Evolutionary conservation across 2,113 vertebrate species (phyloP), one percentile per base, ranked within the genome.

Genomic region (Clinocottus analis): DNA sequence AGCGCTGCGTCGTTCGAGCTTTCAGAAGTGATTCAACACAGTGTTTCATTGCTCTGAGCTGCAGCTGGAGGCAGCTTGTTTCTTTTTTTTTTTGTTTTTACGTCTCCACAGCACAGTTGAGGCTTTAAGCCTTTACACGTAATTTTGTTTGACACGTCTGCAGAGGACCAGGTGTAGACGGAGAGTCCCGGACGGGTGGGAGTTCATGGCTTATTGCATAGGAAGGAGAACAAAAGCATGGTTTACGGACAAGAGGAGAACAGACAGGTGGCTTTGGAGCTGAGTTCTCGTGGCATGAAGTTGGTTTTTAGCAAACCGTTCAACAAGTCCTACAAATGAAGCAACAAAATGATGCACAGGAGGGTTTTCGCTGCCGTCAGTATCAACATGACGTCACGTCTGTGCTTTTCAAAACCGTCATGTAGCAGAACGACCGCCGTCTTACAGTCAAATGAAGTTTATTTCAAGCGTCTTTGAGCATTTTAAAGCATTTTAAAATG

Each of bases 41-140:
- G 66, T 1, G 27, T 51, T 71, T 73, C 47, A 35, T 58, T 43
- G 35, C 73, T 29, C 12, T 13, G 73, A 51, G 31, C 78, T 58
- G 58, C 63, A 55, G 66, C 37, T 72, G 25, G 45, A 62, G 62
- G 9, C 16, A 49, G 39, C 12, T 33, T n/a, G n/a, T n/a, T n/a
- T n/a, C n/a, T n/a, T n/a, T n/a, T n/a, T n/a, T n/a, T n/a, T 81
- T 65, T 47, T 19, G 19, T 47, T 19, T 51, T 64, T 49, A 64
- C n/a, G 49, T 75, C 61, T 19, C 37, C 12, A 11, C 41, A 53
- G 31, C 64, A 51, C n/a, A 43, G 55, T 17, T n/a, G 8, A 53
- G 25, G 5, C 39, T 47, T 5, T 23, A 67, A 31, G 27, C 72
- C 66, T 51, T 51, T 13, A 68, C 47, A 49, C 70, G 23, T 75